phyloP scores from a whole-genome alignment of 2,113 vertebrate species.

The Tylochromis polylepis region DNA sequence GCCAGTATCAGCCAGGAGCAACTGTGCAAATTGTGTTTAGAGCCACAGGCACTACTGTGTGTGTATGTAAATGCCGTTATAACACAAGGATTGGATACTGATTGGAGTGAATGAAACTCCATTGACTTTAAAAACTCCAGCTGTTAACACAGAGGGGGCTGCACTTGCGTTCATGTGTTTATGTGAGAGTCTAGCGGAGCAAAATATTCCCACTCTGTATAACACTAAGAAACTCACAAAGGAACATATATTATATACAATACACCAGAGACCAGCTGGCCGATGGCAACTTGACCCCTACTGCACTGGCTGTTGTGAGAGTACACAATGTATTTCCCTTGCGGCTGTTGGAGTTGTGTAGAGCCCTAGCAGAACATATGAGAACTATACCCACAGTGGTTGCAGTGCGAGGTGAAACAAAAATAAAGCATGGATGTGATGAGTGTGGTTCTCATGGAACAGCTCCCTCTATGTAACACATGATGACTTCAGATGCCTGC shows the following conservation, averaged over 20 bases:
- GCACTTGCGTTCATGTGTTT: not conserved
- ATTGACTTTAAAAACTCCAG: slow-evolving; percentile 13
- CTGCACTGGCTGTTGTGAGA: not conserved
- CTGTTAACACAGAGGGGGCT: slow-evolving; percentile 4
- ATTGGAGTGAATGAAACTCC: slow-evolving; percentile 17
- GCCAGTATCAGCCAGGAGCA: not conserved
- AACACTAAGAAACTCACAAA: not conserved
- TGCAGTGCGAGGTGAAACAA: not conserved
- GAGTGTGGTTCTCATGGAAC: not conserved
- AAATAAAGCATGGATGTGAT: not conserved
- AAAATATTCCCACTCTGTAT: not conserved
- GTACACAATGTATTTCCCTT: not conserved
- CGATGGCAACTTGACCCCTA: not conserved
- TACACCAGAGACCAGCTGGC: not conserved
- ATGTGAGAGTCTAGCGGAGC: not conserved
- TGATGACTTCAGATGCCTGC: not conserved
- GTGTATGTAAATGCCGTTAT: slow-evolving; percentile 7
- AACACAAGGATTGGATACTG: not conserved
- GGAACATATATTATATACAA: not conserved
- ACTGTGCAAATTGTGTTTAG: slow-evolving; percentile 29
- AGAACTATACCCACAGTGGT: not conserved
- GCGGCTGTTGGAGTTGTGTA: not conserved
- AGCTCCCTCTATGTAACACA: not conserved
- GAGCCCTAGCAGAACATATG: not conserved
- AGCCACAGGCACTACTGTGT: slow-evolving; percentile 1